phyloP scores from a whole-genome alignment of 2,797 vertebrate species.

The Okamejei kenojei region DNA sequence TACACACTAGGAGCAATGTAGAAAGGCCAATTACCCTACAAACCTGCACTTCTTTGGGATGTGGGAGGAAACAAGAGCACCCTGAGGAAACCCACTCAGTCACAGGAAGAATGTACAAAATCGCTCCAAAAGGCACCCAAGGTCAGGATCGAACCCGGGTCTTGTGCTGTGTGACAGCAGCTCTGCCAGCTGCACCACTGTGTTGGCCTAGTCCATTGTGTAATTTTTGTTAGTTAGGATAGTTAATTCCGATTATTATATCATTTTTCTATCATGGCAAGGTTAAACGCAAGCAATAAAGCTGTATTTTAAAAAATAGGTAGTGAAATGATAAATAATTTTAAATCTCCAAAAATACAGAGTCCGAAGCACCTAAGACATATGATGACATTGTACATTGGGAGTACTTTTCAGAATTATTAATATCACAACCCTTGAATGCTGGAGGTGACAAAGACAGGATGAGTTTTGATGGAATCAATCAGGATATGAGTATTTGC shows the following conservation, averaged over 20 bases:
- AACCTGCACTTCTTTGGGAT: too few relatives aligned
- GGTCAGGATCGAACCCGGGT: too few relatives aligned
- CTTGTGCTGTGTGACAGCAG: too few relatives aligned
- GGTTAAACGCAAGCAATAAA: not conserved
- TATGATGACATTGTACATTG: too few relatives aligned
- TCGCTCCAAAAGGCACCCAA: too few relatives aligned
- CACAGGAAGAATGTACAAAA: too few relatives aligned
- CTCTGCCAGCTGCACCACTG: too few relatives aligned
- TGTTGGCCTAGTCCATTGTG: not conserved
- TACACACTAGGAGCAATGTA: too few relatives aligned
- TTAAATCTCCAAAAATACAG: not conserved
- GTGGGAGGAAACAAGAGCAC: too few relatives aligned
- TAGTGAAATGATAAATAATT: not conserved
- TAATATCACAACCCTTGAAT: not conserved
- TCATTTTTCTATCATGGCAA: not conserved
- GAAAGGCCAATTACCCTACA: too few relatives aligned
- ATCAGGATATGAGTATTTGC: not conserved
- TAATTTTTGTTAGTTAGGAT: not conserved
- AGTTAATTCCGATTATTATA: not conserved
- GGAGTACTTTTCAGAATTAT: not conserved
- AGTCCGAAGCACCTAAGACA: not conserved
- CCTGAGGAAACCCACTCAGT: too few relatives aligned
- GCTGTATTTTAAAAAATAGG: not conserved
- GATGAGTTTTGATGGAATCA: not conserved
- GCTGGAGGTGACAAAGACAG: not conserved